Evolutionary conservation across 2,797 vertebrate genomes (phyloP).

Genomic region (Moxostoma hubbsi): DNA sequence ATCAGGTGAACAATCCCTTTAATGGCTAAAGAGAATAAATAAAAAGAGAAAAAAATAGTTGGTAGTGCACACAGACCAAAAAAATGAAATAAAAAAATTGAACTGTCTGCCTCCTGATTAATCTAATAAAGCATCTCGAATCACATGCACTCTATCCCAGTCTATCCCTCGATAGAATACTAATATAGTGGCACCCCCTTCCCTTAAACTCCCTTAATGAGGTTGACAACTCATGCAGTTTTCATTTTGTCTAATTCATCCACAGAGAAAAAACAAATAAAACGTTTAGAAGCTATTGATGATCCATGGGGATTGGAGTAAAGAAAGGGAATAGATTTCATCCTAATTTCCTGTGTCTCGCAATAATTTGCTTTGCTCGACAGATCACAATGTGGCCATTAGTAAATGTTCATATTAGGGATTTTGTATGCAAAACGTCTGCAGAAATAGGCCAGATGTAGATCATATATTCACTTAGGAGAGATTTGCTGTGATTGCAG

Average conservation of each 20-base stretch:
- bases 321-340: slow-evolving; percentile 25
- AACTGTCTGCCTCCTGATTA: slow-evolving; percentile 32
- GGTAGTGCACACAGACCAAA: background rate
- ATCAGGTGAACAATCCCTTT: no score
- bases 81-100: no score
- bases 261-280: slow-evolving; percentile 30
- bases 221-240: slow-evolving; percentile 50
- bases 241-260: slow-evolving; percentile 43
- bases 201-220: slow-evolving; percentile 48
- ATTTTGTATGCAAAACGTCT: background rate
- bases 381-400: background rate
- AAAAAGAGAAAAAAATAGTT: slow-evolving; percentile 23
- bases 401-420: no score
- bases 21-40: no score
- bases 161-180: slow-evolving; percentile 33
- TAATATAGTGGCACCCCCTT: slow-evolving; percentile 39
- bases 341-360: slow-evolving; percentile 47
- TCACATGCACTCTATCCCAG: slow-evolving; percentile 4
- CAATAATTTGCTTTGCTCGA: background rate
- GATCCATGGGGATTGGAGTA: slow-evolving; percentile 26
- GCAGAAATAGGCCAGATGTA: background rate
- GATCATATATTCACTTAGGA: background rate
- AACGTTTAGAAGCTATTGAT: slow-evolving; percentile 35
- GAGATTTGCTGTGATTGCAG: background rate
- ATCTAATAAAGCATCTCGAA: slow-evolving; percentile 50